Conservation (phyloP, 2,797 vertebrate genomes). For the Chloroceryle amazona region DNA sequence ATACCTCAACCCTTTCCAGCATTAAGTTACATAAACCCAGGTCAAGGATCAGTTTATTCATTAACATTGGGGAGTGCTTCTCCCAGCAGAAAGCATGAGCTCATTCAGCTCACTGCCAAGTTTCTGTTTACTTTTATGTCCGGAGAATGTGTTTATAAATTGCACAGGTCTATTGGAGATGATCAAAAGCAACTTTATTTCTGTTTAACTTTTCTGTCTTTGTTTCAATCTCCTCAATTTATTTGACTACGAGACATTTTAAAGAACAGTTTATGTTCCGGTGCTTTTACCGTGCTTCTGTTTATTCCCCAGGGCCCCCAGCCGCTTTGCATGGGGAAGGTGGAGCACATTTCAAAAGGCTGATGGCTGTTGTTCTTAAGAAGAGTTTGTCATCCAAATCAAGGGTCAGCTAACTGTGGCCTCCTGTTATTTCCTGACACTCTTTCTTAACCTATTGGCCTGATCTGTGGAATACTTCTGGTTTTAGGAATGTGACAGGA, state of each 20-base stretch:
- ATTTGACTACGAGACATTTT: background rate
- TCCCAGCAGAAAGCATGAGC: background rate
- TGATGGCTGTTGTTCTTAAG: background rate
- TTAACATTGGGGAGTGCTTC: background rate
- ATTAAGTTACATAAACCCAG: background rate
- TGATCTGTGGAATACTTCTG: background rate
- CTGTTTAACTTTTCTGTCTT: conserved; percentile 4
- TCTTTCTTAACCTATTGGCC: background rate
- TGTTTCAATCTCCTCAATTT: conserved; percentile 9
- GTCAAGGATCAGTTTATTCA: background rate
- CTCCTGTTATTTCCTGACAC: background rate
- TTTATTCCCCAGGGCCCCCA: background rate
- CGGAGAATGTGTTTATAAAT: background rate
- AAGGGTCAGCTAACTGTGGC: background rate
- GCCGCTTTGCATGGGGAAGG: background rate
- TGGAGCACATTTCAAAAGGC: background rate
- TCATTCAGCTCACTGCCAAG: background rate
- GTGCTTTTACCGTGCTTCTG: background rate
- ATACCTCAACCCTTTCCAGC: background rate
- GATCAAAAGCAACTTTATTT: background rate
- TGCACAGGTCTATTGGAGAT: background rate
- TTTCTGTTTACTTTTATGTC: conserved; percentile 1
- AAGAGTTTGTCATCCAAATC: background rate
- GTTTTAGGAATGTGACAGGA: background rate
- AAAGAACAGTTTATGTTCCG: background rate